Base-by-base conservation (phyloP, 2,797 vertebrate genomes). In the Orientallactaga sibirica region DNA sequence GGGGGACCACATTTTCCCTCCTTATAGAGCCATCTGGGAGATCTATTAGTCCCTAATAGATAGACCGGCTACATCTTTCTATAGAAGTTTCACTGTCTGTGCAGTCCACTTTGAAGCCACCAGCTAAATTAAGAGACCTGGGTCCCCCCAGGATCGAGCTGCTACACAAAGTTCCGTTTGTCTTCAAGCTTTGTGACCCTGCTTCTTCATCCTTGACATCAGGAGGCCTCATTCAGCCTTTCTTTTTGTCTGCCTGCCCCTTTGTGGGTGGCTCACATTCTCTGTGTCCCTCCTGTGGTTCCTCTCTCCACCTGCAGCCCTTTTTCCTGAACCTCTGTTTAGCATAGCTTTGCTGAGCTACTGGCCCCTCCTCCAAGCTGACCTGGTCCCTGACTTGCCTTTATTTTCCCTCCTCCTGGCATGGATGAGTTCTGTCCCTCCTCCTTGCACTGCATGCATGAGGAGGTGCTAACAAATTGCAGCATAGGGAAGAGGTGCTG, bases 381-480 rank as follows among this genome's bases (percentile, higher is more conserved):
- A 4, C 4, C 27, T n/a, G 10, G 4, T 37, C 43, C 2, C 68
- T 29, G 15, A 27, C n/a, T 67, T 62, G 55, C 37, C 27, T 61
- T 62, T 89, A 24, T 70, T 71, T 25, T n/a, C 66, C 70, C 14
- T 67, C 14, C 37, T 66, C 79, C 8, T 25, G 27, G 37, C 10
- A 86, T n/a, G 12, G 6, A 41, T 24, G 2, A 37, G 33, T 14
- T 73, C 52, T 15, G 3, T 15, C 16, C 22, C 37, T 5, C 19
- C 3, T 86, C 5, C 5, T 19, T 24, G 9, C 3, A 15, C 25
- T 9, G 5, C 1, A 22, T 18, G 3, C 66, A 16, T 5, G 12
- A 94, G 93, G 52, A 94, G 94, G 52, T 1, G 25, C 52, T 83
- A 75, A 73, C 55, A 91, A 78, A 58, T 33, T 20, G 61, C 70